phyloP scores from a whole-genome alignment of 2,797 vertebrate species.

The Momotus momota region DNA sequence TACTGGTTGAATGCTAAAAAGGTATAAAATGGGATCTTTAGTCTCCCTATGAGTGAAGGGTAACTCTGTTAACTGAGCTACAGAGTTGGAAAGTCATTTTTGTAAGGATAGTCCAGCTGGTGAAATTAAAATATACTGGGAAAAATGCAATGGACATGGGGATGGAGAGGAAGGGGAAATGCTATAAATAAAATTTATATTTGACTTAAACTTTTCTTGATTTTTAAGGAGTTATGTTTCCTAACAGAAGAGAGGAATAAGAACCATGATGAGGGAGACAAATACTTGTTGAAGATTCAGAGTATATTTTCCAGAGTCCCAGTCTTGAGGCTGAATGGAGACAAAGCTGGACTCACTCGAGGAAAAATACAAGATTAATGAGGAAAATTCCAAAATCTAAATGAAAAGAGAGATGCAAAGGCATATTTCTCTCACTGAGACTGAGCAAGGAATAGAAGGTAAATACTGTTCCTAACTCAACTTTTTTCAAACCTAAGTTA shows the following conservation, averaged over 20 bases:
- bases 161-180: not conserved
- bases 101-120: not conserved
- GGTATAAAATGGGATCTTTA: not conserved
- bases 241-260: not conserved
- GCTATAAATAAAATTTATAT: not conserved
- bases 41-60: not conserved
- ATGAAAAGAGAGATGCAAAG: not conserved
- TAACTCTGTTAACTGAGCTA: not conserved
- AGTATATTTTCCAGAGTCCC: not conserved
- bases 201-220: conserved; percentile 19
- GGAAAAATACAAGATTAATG: not conserved
- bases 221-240: not conserved
- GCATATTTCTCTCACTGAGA: not conserved
- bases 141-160: not conserved
- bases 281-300: not conserved
- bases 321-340: not conserved
- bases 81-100: not conserved
- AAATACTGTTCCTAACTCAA: not conserved
- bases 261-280: not conserved
- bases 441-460: not conserved
- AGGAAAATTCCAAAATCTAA: not conserved
- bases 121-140: not conserved
- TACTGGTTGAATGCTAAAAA: not conserved
- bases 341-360: not conserved
- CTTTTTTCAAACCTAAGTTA: not conserved